A percentile compares a stretch with the other conserved stretches of the same genome.
phyloP scores from a whole-genome alignment of 92 coral and sea anemone genomes.

The Isaurus tuberculatus region DNA sequence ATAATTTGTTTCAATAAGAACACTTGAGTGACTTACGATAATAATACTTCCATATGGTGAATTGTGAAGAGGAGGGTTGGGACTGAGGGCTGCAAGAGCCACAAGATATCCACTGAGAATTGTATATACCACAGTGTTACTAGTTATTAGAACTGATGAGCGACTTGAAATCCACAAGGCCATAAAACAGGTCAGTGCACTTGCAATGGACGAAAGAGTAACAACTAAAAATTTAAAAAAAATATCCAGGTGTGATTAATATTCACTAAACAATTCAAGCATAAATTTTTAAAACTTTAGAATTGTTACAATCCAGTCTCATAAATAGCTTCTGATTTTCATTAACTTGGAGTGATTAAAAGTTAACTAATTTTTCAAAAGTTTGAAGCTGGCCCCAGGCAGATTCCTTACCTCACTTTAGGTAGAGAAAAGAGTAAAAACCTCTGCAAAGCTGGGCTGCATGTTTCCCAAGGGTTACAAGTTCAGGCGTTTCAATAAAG shows the following conservation, averaged over 20 bases:
- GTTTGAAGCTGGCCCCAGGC: too few species aligned
- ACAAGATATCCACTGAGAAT: slow-evolving; percentile 70
- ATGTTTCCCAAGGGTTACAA: too few species aligned
- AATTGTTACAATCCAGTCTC: too few species aligned
- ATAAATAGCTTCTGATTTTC: too few species aligned
- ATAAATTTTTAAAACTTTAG: too few species aligned
- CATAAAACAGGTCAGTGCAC: slow-evolving; percentile 80
- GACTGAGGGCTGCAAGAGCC: slow-evolving; percentile 81
- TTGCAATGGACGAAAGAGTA: slow-evolving; percentile 79
- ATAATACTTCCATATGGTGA: slow-evolving; percentile 70
- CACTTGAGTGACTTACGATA: slow-evolving; percentile 69
- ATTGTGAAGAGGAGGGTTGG: slow-evolving; percentile 74
- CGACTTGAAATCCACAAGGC: slow-evolving; percentile 80
- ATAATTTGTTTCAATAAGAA: neutral
- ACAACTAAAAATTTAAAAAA: slow-evolving; percentile 62
- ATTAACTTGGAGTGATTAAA: too few species aligned
- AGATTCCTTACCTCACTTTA: too few species aligned
- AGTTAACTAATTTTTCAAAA: too few species aligned
- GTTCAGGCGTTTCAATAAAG: too few species aligned
- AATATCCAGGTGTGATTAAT: neutral
- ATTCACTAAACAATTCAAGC: neutral
- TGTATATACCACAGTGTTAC: slow-evolving; percentile 63
- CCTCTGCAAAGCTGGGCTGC: too few species aligned
- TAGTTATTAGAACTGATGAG: slow-evolving; percentile 54
- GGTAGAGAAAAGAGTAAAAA: too few species aligned